Conservation (phyloP, 1,140 invertebrate genomes). For the Formica exsecta region DNA sequence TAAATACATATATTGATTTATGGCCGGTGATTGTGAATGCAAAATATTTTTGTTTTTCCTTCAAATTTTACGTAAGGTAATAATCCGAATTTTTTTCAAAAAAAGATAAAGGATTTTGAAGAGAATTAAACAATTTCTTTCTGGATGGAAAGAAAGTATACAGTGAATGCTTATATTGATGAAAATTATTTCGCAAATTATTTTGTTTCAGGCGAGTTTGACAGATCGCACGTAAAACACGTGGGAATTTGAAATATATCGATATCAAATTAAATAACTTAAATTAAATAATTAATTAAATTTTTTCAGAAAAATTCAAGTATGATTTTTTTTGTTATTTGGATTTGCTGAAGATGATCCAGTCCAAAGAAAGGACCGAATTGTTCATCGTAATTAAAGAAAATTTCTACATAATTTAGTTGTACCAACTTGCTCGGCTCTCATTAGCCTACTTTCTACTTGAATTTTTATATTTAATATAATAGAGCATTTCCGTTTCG, state of each 20-base stretch:
- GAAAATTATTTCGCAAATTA: background rate
- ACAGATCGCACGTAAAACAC: too few relatives aligned
- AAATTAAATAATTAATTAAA: background rate
- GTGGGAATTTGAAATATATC: background rate
- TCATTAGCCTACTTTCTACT: too few relatives aligned
- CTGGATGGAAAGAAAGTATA: background rate
- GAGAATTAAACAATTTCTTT: background rate
- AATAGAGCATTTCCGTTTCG: too few relatives aligned
- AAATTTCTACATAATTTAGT: too few relatives aligned
- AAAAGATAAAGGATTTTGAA: background rate
- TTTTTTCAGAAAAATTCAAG: background rate
- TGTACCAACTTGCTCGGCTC: too few relatives aligned
- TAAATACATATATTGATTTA: too few relatives aligned
- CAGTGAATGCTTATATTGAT: background rate
- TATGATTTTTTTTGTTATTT: too few relatives aligned
- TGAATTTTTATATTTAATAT: too few relatives aligned
- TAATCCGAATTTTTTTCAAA: background rate
- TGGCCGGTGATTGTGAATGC: background rate
- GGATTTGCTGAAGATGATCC: too few relatives aligned
- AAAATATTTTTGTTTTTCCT: background rate
- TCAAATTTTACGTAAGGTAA: background rate
- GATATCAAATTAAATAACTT: background rate
- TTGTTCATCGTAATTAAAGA: too few relatives aligned
- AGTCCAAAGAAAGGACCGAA: too few relatives aligned
- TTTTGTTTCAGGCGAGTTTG: too few relatives aligned